phyloP scores from a whole-genome alignment of 2,797 vertebrate species.

The Pitangus sulphuratus region DNA sequence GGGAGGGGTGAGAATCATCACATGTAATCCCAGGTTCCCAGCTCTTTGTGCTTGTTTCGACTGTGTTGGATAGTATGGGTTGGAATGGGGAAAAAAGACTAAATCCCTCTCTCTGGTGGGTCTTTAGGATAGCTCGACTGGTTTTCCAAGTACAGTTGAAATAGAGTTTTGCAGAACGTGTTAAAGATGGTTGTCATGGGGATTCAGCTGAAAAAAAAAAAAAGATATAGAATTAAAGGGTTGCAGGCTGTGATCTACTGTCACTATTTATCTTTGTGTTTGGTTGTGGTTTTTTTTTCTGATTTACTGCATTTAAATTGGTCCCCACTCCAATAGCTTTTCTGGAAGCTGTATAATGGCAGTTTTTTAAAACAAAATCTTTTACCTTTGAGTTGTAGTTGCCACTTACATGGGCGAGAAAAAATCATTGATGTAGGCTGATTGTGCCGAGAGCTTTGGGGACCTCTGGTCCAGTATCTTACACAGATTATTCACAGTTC shows the following conservation, averaged over 20 bases:
- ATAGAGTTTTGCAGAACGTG: background rate
- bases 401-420: background rate
- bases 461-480: background rate
- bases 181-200: slow-evolving; percentile 33
- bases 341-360: background rate
- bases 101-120: background rate
- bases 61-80: background rate
- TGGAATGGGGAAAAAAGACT: background rate
- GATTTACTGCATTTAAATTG: slow-evolving; percentile 1
- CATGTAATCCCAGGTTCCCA: background rate
- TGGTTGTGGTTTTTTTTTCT: fast-evolving
- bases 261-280: slow-evolving; percentile 3
- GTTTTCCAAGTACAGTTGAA: background rate
- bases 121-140: background rate
- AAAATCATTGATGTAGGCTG: background rate
- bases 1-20: background rate
- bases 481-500: background rate
- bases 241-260: slow-evolving; percentile 31
- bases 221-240: slow-evolving; percentile 26
- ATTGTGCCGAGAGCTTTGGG: background rate
- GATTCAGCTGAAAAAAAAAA: slow-evolving; percentile 47
- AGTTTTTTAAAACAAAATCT: background rate
- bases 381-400: background rate
- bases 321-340: background rate
- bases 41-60: fast-evolving